Conservation (phyloP, 2,888 invertebrate species). For the Lasioglossum vierecki region DNA sequence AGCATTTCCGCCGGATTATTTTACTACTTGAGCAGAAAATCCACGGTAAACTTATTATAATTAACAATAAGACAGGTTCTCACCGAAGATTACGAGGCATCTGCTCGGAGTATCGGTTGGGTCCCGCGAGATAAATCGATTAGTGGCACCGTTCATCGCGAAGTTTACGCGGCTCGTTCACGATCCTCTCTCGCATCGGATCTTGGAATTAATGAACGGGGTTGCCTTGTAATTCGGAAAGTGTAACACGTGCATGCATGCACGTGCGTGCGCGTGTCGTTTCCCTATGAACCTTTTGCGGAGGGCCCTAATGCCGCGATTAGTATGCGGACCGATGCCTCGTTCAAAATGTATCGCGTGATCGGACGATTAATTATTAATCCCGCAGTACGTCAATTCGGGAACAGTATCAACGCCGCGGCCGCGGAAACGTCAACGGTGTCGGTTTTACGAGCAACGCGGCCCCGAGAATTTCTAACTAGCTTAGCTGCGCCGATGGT, state of each 20-base stretch:
- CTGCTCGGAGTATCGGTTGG: background rate
- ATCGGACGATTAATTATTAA: conserved; percentile 56
- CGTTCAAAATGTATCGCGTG: conserved; percentile 48
- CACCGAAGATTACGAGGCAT: background rate
- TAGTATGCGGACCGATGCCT: conserved; percentile 31
- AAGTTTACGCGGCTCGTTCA: conserved; percentile 39
- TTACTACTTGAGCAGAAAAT: background rate
- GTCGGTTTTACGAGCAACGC: conserved; percentile 24
- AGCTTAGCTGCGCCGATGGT: conserved; percentile 8
- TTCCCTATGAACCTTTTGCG: conserved; percentile 8
- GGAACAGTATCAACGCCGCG: conserved; percentile 43
- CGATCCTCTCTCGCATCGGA: background rate
- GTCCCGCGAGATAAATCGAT: conserved; percentile 39
- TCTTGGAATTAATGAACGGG: conserved; percentile 33
- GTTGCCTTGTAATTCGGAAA: conserved; percentile 26
- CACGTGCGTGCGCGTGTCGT: conserved; percentile 3
- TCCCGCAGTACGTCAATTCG: conserved; percentile 50
- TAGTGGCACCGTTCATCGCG: background rate
- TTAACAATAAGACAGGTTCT: background rate
- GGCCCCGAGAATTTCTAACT: conserved; percentile 34
- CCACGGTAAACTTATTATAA: background rate
- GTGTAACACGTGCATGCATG: conserved; percentile 3
- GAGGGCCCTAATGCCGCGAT: conserved; percentile 11
- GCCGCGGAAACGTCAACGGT: conserved; percentile 41
- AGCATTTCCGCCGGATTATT: background rate